Conservation (phyloP, 2,888 invertebrate species). For the Hypomecis atomaria region DNA sequence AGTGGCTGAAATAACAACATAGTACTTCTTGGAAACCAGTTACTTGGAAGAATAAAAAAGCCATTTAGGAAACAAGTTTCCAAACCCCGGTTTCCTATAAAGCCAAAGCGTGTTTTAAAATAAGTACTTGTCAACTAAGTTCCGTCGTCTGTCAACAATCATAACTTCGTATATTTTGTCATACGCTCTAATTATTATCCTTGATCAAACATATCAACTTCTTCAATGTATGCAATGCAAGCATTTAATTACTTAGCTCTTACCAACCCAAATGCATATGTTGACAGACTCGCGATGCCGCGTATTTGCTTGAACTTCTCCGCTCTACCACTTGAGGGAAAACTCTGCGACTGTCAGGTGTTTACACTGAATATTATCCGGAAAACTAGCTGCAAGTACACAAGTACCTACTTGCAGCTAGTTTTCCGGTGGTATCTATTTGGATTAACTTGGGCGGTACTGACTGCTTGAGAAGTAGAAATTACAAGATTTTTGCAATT, state of each 20-base stretch:
- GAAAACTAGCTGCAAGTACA: constrained; percentile 51
- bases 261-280: constrained; percentile 29
- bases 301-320: constrained; percentile 53
- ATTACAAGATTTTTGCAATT: no score
- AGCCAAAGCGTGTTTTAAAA: no score
- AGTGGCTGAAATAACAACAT: no score
- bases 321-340: constrained; percentile 63
- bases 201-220: no score
- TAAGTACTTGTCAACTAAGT: no score
- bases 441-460: constrained; percentile 35
- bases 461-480: neutral
- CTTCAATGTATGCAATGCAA: no score
- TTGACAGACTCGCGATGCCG: constrained; percentile 37
- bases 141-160: no score
- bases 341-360: constrained; percentile 72
- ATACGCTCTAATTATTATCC: neutral
- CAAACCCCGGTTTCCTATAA: no score
- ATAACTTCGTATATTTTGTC: neutral
- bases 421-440: constrained; percentile 52
- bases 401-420: no score
- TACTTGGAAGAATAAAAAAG: no score
- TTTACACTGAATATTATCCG: constrained; percentile 69
- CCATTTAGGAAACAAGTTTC: no score
- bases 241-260: constrained; percentile 15
- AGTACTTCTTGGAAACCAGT: no score